phyloP scores from a whole-genome alignment of 2,797 vertebrate species.

The Trachurus trachurus region DNA sequence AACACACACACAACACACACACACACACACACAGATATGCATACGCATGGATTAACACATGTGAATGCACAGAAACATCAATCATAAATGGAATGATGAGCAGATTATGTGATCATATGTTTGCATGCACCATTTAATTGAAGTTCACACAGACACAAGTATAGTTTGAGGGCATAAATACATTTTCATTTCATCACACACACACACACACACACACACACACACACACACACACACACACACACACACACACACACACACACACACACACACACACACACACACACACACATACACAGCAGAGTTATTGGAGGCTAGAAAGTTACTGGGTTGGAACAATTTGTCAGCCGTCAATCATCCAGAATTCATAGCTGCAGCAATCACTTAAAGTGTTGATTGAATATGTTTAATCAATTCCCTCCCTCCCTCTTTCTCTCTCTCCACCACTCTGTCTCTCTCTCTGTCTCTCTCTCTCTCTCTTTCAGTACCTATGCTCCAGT shows the following conservation, averaged over 20 bases:
- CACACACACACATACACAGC: conserved; percentile 1
- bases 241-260: too few relatives aligned
- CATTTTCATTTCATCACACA: background rate
- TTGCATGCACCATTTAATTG: background rate
- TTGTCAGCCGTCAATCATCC: conserved; percentile 62
- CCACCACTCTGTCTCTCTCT: conserved; percentile 15
- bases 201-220: too few relatives aligned
- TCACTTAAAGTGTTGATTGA: conserved; percentile 60
- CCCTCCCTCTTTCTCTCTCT: conserved; percentile 25
- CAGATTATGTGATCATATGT: background rate
- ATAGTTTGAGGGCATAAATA: background rate
- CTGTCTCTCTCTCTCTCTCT: conserved; percentile 4
- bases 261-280: too few relatives aligned
- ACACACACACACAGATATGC: conserved; percentile 23
- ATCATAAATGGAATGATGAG: background rate
- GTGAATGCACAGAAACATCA: conserved; percentile 2
- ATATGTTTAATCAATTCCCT: conserved; percentile 51
- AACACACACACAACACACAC: conserved; percentile 6
- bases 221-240: too few relatives aligned
- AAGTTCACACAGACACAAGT: background rate
- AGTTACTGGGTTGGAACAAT: conserved; percentile 33
- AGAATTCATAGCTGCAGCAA: conserved; percentile 46
- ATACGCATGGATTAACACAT: conserved; percentile 29
- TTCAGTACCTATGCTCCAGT: conserved; percentile 96
- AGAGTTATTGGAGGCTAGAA: conserved; percentile 23